Percentiles rank a stretch among this genome's conserved stretches.
phyloP scores from a whole-genome alignment of 2,888 invertebrate genomes.

The Volucella zonaria region DNA sequence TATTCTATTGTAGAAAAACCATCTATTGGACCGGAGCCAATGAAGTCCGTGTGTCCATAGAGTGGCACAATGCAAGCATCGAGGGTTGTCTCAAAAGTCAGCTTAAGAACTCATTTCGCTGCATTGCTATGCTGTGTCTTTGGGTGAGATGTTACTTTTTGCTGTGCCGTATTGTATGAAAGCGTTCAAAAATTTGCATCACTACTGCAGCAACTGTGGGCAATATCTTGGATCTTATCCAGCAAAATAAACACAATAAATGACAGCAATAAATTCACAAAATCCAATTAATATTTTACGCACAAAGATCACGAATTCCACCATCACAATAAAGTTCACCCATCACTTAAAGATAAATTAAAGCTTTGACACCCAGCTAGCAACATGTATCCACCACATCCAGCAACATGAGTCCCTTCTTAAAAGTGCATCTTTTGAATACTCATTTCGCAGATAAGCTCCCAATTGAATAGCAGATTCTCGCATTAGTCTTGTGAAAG shows the following conservation, averaged over 20 bases:
- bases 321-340: conserved; percentile 29
- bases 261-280: not conserved
- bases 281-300: not conserved
- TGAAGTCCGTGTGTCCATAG: conserved; percentile 73
- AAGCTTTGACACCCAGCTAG: too few relatives aligned
- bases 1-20: conserved; percentile 5
- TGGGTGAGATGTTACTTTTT: conserved; percentile 67
- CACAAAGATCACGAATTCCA: too few relatives aligned
- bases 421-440: too few relatives aligned
- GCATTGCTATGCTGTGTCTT: conserved; percentile 74
- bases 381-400: too few relatives aligned
- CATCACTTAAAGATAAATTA: not conserved
- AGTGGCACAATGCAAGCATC: conserved; percentile 72
- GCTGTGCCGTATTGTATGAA: conserved; percentile 75
- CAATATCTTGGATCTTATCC: conserved; percentile 73
- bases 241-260: conserved; percentile 43
- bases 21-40: conserved; percentile 73
- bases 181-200: conserved; percentile 74
- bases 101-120: conserved; percentile 73
- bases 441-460: too few relatives aligned
- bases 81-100: conserved; percentile 71
- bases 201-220: conserved; percentile 75
- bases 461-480: too few relatives aligned
- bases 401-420: too few relatives aligned
- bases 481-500: not conserved